Evolutionary conservation across 2,888 invertebrate species (phyloP), one percentile per base, ranked within the genome.

Genomic region (Xestia ashworthii): DNA sequence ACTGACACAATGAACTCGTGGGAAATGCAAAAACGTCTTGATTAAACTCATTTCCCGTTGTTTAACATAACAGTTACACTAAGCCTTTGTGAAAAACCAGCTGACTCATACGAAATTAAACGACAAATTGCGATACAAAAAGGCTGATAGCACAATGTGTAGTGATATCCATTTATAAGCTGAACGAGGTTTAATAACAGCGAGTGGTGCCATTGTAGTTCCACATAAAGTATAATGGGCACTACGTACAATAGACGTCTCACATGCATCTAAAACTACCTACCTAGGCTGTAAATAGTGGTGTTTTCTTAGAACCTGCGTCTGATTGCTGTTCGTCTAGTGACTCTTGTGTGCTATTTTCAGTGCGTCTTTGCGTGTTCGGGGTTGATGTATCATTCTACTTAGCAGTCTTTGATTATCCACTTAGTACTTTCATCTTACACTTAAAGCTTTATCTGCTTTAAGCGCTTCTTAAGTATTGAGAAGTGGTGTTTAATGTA

Each of bases 161-260:
- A 74, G 81, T 89, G 89, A 91, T 92, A 91, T 93, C 92, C 92
- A 91, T 88, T 86, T 85, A 84, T 75, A 80, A 80, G 73, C 81
- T 83, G 76, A 82, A 68, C 81, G 83, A 76, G 67, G 70, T 80
- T 82, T 87, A 83, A 83, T 87, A 86, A 82, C 74, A 78, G 79
- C 76, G 86, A 86, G 85, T 86, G 86, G 82, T 77, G 78, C 68
- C 71, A 85, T 88, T 86, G 87, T 87, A 71, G 53, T 58, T 69
- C 65, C 71, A 68, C 72, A 78, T 83, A 83, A 80, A 82, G 86
- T 78, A 83, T 80, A 78, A 64, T 69, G 38, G 50, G 70, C 50
- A 25, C 50, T 25, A 19, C 60, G 62, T 70, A 83, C 82, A 78
- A 76, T 83, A n/a, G 78, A 74, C 62, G 66, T 76, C 72, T 82